Evolutionary conservation across 2,113 vertebrate genomes (phyloP), one percentile per base, ranked within the genome.

Genomic region (Dasyprocta punctata): DNA sequence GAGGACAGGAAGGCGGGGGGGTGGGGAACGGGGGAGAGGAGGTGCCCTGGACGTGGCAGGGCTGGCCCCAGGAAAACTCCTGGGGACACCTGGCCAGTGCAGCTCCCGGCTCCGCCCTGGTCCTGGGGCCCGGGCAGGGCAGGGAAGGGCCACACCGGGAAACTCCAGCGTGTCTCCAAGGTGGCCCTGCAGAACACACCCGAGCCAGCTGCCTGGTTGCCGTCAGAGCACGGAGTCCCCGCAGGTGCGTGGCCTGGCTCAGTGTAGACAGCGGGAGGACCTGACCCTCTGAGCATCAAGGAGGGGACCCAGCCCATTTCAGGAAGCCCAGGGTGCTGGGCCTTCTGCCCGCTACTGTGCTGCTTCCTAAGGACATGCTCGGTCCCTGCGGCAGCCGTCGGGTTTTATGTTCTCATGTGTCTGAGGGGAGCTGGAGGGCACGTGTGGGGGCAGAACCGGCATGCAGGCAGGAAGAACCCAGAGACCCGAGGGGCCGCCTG

Each of bases 361-460:
- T 3, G 8, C n/a, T 67, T 69, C n/a, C 52, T 3, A 26, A 80
- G 81, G 52, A 61, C n/a, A 22, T 1, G 1, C 16, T 1, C 61
- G 0, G 11, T 41, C 8, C 11, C 7, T n/a, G n/a, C 52, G 13
- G 47, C 61, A 28, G 33, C n/a, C n/a, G n/a, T n/a, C n/a, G n/a
- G 33, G 0, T 7, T 30, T 33, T 30, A 9, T 28, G 17, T 22
- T 60, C 56, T 41, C 11, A 0, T 0, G 28, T 2, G 0, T 6
- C 24, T 44, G 19, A 17, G 24, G 38, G 14, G 60, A 47, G 78
- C 75, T 10, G 30, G 69, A 30, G 47, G 54, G 60, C 24, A 20
- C 33, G 1, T 0, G 3, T 16, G 0, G 7, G 5, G 61, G 0
- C 41, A 16, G 84, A 38, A 26, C 3, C 9, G 11, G 52, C 49